Base-by-base conservation (phyloP, 2,888 invertebrate genomes). In the Selenia dentaria region DNA sequence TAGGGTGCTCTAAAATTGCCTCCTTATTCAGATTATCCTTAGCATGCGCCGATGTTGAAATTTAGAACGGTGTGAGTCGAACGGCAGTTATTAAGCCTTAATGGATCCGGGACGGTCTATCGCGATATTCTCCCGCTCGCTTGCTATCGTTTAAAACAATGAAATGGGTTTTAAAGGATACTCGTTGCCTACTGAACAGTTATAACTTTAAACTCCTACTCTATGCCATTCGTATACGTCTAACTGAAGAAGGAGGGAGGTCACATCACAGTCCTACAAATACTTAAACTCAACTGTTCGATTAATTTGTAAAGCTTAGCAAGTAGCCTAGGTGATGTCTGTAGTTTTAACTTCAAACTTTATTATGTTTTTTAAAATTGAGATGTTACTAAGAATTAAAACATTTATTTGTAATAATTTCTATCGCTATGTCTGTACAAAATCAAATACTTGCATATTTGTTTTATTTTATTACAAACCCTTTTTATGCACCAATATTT, bases 1-100 rank as follows among this genome's bases (percentile, higher is more conserved):
- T 74, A 72, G 74, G 76, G 70, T 67, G 59, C 66, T 75, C 62
- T 67, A 64, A 74, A 77, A 80, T 74, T 73, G 70, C 72, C 68
- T 73, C 64, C 75, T 75, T 77, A 77, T 74, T 77, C 69, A 72
- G 74, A 78, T 80, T 77, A 77, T 73, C 74, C 65, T 64, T 62
- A 72, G 73, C 56, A 74, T 70, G 67, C 65, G 65, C 66, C 70
- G 54, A 70, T 70, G 69, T 59, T 58, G 64, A 71, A 76, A 69
- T 77, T 77, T 70, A 66, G 59, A 77, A 66, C 64, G 69, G 67
- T 70, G 65, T 64, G 66, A 70, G 66, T 67, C 64, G 62, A 67
- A 70, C 49, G 70, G 59, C 67, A 64, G 62, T 75, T 80, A 80
- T 75, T 70, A 73, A 67, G 71, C 64, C 58, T 70, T 72, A 79